Base-by-base conservation (phyloP, 1,140 invertebrate genomes). In the Araneus ventricosus region DNA sequence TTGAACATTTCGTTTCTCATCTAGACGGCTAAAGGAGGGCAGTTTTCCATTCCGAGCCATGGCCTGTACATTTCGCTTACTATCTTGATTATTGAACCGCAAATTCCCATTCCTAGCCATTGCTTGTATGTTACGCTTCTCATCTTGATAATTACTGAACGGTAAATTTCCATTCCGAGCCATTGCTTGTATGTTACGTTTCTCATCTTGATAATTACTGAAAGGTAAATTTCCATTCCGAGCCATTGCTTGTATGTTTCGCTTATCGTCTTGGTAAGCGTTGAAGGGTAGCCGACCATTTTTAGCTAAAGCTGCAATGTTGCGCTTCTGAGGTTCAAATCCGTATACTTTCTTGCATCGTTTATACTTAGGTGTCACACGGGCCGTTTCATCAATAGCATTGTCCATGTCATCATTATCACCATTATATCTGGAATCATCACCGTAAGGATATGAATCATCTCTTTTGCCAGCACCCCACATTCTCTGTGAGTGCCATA, bases 401-500 rank as follows among this genome's bases (percentile, higher is more conserved):
- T 91, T 91, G 4, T 85, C 88, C n/a, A 63, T 30, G 8, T 91
- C 52, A 52, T 63, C 79, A 14, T 91, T 59, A 63, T 30, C n/a
- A 4, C 30, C 80, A 3, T 37, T 57, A 30, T 57, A 84, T 30
- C 20, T 41, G 8, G 79, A 85, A 63, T 85, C 34, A 6, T 63
- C 45, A 8, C 57, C 80, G 4, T 80, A 91, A 27, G 90, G 79
- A 22, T 63, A 27, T n/a, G 84, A 61, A 80, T 88, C 87, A 84
- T 93, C 70, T 57, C 92, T 70, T 84, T 93, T 93, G 22, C 85
- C 92, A 22, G 67, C 59, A 17, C 70, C 41, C 92, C 92, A 93
- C 92, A 93, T 89, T 63, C 92, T 88, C 17, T 93, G 92, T 22
- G 92, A 70, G 27, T 93, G 92, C 92, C 92, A 93, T 22, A 84